These are phyloP conservation scores for Sinodicranocentrus sp. DNA, from an alignment of 2,888 invertebrate genomes.

Conservation along the genomic window DNA sequence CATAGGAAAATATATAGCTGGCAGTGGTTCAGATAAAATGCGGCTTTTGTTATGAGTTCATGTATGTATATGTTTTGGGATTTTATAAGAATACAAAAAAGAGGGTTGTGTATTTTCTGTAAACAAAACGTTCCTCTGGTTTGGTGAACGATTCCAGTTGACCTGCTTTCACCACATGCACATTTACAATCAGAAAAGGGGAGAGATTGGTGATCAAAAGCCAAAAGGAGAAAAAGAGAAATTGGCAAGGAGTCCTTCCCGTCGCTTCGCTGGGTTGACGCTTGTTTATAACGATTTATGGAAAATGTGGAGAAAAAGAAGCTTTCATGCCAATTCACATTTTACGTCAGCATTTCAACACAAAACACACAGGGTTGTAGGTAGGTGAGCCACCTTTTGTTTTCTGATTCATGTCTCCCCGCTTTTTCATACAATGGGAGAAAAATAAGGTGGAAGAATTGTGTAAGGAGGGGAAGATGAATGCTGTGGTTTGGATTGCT, in stretches of 20 bases:
- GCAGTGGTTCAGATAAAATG: not conserved
- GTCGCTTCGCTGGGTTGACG: not conserved
- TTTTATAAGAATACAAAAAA: constrained; percentile 7
- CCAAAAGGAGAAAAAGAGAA: constrained; percentile 27
- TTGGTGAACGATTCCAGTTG: constrained; percentile 26
- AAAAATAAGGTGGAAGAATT: not conserved
- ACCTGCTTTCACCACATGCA: constrained; percentile 40
- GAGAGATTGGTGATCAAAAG: constrained; percentile 37
- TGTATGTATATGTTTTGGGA: too few species aligned
- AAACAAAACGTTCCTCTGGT: constrained; percentile 30
- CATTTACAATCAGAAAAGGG: not conserved
- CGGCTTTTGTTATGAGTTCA: constrained; percentile 25
- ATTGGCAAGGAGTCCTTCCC: constrained; percentile 39
- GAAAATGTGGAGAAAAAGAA: constrained; percentile 8
- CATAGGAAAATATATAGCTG: too few species aligned
- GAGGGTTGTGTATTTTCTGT: constrained; percentile 14
- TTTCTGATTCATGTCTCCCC: too few species aligned
- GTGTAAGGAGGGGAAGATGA: not conserved
- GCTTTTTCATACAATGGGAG: too few species aligned
- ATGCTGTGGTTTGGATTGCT: not conserved
- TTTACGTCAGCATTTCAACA: constrained; percentile 24
- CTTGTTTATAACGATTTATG: constrained; percentile 16
- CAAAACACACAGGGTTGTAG: not conserved
- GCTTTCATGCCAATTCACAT: constrained; percentile 42
- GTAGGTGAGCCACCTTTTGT: not conserved